These are phyloP conservation scores for Osmerus eperlanus DNA, from an alignment of 2,113 vertebrate species.

Conservation along the genomic window DNA sequence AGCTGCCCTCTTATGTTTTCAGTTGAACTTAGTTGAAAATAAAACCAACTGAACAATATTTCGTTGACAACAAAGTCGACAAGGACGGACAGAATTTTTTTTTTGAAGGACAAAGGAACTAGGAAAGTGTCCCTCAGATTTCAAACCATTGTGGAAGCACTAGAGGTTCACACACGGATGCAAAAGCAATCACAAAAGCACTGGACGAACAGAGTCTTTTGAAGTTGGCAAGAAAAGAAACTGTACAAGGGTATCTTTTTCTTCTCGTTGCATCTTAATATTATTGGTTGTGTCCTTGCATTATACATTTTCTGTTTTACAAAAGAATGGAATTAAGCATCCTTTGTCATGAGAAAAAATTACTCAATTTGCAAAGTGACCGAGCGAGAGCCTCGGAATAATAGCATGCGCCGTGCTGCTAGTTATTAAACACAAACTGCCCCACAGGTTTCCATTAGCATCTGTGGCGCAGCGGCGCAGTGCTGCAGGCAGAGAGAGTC, in stretches of 20 bases:
- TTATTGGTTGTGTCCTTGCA: slow-evolving; percentile 49
- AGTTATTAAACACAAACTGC: slow-evolving; percentile 37
- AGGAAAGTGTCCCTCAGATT: background rate
- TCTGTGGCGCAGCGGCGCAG: slow-evolving; percentile 35
- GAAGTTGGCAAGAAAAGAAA: slow-evolving; percentile 41
- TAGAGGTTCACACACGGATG: slow-evolving; percentile 46
- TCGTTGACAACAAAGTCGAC: no score
- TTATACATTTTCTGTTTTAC: slow-evolving; percentile 46
- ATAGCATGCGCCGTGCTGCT: slow-evolving; percentile 41
- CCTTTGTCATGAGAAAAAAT: slow-evolving; percentile 58
- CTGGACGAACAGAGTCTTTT: slow-evolving; percentile 49
- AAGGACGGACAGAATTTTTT: no score
- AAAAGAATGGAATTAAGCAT: slow-evolving; percentile 49
- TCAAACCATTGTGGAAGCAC: slow-evolving; percentile 26
- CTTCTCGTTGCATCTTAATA: slow-evolving; percentile 40
- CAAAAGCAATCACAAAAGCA: slow-evolving; percentile 43
- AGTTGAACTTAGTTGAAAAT: background rate
- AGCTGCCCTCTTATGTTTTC: slow-evolving; percentile 3
- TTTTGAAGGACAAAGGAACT: background rate
- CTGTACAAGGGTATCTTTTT: slow-evolving; percentile 51
- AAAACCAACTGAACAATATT: background rate
- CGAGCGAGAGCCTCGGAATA: slow-evolving; percentile 40
- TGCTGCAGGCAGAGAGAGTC: slow-evolving; percentile 17
- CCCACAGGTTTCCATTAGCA: slow-evolving; percentile 56
- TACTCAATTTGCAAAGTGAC: slow-evolving; percentile 54